Evolutionary conservation across 2,797 vertebrate species (phyloP).

Genomic region (Rhabdophis nuchalis): DNA sequence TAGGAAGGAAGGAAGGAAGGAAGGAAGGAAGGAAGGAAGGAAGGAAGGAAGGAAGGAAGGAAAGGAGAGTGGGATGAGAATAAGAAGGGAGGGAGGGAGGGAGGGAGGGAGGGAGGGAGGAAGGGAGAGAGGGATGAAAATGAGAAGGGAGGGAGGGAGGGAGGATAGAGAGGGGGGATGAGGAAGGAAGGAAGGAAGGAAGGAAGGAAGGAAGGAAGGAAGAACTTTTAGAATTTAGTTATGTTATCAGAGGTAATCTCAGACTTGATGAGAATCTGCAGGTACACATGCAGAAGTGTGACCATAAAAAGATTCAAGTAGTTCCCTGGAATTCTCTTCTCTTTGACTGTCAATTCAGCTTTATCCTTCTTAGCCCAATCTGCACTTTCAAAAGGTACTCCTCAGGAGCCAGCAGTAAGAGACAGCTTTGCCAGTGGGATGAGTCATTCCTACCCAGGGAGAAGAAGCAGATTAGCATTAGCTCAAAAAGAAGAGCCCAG

Average conservation of each 20-base stretch:
- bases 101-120: background rate
- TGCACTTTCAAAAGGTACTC: slow-evolving; percentile 36
- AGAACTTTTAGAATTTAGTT: background rate
- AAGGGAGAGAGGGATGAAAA: too few relatives aligned
- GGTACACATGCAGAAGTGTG: background rate
- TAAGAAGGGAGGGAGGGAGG: accelerated
- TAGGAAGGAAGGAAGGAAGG: background rate
- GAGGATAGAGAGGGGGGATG: too few relatives aligned
- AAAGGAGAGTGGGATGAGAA: too few relatives aligned
- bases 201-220: background rate
- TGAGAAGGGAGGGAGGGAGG: background rate
- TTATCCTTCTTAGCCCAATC: slow-evolving; percentile 33
- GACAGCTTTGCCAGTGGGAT: background rate
- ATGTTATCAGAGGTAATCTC: background rate
- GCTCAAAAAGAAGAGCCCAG: background rate
- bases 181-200: background rate
- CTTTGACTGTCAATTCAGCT: background rate
- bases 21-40: background rate
- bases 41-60: too few relatives aligned
- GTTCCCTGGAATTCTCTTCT: slow-evolving; percentile 22
- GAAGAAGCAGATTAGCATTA: slow-evolving; percentile 22
- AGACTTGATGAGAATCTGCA: background rate
- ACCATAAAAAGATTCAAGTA: background rate
- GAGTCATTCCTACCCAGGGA: slow-evolving; percentile 40
- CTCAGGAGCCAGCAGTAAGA: slow-evolving; percentile 31